Evolutionary conservation across 2,888 invertebrate species (phyloP).

Genomic region (Drosophila tanythrix): DNA sequence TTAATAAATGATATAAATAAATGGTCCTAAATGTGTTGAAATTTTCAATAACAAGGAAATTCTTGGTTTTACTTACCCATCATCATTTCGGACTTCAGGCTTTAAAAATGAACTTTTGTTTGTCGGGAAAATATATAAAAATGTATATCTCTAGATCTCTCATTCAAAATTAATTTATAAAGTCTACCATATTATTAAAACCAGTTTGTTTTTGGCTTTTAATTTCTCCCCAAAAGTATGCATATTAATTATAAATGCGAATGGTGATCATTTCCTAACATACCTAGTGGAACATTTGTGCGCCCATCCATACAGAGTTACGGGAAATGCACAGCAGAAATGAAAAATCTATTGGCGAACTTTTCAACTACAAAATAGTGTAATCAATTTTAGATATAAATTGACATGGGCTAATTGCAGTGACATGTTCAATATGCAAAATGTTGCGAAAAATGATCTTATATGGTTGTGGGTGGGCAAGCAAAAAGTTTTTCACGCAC

Average conservation of each 20-base stretch:
- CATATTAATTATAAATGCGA: neutral
- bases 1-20: conserved; percentile 58
- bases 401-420: neutral
- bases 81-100: too few relatives aligned
- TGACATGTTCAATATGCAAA: neutral
- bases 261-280: neutral
- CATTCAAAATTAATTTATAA: neutral
- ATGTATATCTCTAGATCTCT: neutral
- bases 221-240: conserved; percentile 11
- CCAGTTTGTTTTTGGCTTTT: neutral
- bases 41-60: neutral
- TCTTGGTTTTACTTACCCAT: neutral
- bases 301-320: neutral
- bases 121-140: neutral
- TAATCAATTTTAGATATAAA: neutral
- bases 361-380: neutral
- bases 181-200: neutral
- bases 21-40: conserved; percentile 41
- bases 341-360: neutral
- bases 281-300: neutral
- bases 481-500: conserved; percentile 56
- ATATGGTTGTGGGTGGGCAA: conserved; percentile 40
- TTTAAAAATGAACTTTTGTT: neutral
- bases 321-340: neutral
- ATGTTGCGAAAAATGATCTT: conserved; percentile 15